Evolutionary conservation across 2,888 invertebrate species (phyloP).

Genomic region (Lepidocyrtoides sp.): DNA sequence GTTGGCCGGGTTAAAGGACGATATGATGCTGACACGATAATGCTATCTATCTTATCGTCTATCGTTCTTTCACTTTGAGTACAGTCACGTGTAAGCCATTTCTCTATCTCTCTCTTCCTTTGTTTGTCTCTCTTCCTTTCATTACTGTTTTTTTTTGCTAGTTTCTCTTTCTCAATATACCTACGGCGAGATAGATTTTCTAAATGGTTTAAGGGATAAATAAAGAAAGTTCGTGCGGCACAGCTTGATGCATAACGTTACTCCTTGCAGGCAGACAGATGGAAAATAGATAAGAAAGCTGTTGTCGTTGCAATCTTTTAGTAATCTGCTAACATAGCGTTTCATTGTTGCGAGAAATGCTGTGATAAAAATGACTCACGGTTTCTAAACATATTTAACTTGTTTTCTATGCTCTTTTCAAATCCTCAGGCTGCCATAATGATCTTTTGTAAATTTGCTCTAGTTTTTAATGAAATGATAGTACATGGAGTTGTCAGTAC

Average conservation of each 20-base stretch:
- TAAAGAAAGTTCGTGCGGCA: slow-evolving; percentile 33
- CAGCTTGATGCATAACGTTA: neutral
- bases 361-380: too few relatives aligned
- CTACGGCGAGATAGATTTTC: neutral
- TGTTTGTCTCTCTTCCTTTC: slow-evolving; percentile 28
- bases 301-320: neutral
- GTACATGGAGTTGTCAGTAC: too few relatives aligned
- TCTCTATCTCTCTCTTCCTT: too few relatives aligned
- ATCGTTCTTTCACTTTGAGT: slow-evolving; percentile 13
- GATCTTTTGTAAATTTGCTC: too few relatives aligned
- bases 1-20: too few relatives aligned
- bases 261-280: neutral
- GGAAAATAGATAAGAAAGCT: neutral
- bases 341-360: too few relatives aligned
- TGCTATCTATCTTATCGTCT: neutral
- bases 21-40: neutral
- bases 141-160: slow-evolving; percentile 23
- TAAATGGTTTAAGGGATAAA: neutral
- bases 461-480: too few relatives aligned
- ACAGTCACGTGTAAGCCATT: slow-evolving; percentile 33
- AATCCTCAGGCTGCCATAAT: too few relatives aligned
- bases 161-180: neutral
- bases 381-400: too few relatives aligned
- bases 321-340: too few relatives aligned
- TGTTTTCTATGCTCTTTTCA: too few relatives aligned